phyloP scores from a whole-genome alignment of 2,888 invertebrate species.

The Lepidochitona cinerea region DNA sequence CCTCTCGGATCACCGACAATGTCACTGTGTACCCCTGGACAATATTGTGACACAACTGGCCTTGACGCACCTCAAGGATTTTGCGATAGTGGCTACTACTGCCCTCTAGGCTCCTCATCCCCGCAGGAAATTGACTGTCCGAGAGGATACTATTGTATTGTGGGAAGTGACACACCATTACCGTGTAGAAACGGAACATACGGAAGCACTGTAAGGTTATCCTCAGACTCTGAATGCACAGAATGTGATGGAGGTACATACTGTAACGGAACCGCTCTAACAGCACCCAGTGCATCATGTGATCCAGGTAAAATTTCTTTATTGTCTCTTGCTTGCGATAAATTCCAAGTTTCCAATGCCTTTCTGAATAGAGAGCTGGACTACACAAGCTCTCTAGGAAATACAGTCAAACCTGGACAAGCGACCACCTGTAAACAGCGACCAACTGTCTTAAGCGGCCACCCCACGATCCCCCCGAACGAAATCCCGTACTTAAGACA shows the following conservation, averaged over 20 bases:
- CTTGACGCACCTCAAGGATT: conserved; percentile 48
- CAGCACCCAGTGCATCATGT: conserved; percentile 48
- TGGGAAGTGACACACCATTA: conserved; percentile 50
- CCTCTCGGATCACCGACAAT: conserved; percentile 55
- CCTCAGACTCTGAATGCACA: conserved; percentile 43
- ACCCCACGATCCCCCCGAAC: too few relatives aligned
- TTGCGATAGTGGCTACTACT: conserved; percentile 61
- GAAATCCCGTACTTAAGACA: too few relatives aligned
- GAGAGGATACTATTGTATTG: conserved; percentile 54
- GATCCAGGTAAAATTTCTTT: conserved; percentile 48
- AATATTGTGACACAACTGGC: conserved; percentile 58
- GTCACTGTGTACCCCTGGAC: conserved; percentile 58
- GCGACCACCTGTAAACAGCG: too few relatives aligned
- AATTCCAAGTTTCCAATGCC: too few relatives aligned
- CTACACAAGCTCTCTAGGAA: too few relatives aligned
- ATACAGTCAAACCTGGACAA: too few relatives aligned
- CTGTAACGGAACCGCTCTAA: conserved; percentile 58
- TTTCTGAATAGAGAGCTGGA: too few relatives aligned
- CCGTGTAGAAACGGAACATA: conserved; percentile 66
- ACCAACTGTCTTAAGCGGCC: too few relatives aligned
- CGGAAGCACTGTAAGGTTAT: conserved; percentile 37
- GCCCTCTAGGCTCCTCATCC: conserved; percentile 49
- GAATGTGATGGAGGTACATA: conserved; percentile 57
- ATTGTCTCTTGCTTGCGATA: too few relatives aligned
- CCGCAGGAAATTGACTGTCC: conserved; percentile 46